Evolutionary conservation across 2,888 invertebrate species (phyloP).

Genomic region (Cataglyphis albicans): DNA sequence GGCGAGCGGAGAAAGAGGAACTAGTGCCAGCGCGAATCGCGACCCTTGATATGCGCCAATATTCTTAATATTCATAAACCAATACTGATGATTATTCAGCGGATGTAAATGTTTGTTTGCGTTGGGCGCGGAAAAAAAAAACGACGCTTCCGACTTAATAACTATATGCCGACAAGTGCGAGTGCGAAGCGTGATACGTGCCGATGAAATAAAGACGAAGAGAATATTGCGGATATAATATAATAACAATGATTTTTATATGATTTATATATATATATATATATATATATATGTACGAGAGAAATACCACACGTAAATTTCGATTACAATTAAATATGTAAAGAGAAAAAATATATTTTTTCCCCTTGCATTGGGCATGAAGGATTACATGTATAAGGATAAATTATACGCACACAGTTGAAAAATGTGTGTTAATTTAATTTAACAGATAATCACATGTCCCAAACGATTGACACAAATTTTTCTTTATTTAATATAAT

Average conservation of each 20-base stretch:
- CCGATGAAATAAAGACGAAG: conserved; percentile 18
- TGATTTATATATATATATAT: not conserved
- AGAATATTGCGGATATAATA: not conserved
- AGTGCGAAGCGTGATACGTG: not conserved
- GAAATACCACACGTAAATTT: not conserved
- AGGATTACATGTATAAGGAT: too few species aligned
- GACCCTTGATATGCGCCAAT: conserved; percentile 51
- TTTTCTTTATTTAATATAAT: too few species aligned
- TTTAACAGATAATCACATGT: too few species aligned
- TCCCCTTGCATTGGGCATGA: not conserved
- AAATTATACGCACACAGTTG: too few species aligned
- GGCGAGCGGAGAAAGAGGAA: conserved; percentile 11
- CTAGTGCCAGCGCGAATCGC: conserved; percentile 22
- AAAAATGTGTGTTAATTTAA: too few species aligned
- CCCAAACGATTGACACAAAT: too few species aligned
- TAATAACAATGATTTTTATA: not conserved
- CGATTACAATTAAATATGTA: not conserved
- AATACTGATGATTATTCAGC: conserved; percentile 59
- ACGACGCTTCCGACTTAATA: conserved; percentile 56
- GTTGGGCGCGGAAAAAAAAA: conserved; percentile 3
- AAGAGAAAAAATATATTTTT: not conserved
- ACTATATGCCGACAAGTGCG: conserved; percentile 54
- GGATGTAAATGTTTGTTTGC: conserved; percentile 46
- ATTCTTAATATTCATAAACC: conserved; percentile 56
- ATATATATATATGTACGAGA: not conserved